Evolutionary conservation across 2,888 invertebrate genomes (phyloP), one percentile per base, ranked within the genome.

Genomic region (Micropterix aruncella): DNA sequence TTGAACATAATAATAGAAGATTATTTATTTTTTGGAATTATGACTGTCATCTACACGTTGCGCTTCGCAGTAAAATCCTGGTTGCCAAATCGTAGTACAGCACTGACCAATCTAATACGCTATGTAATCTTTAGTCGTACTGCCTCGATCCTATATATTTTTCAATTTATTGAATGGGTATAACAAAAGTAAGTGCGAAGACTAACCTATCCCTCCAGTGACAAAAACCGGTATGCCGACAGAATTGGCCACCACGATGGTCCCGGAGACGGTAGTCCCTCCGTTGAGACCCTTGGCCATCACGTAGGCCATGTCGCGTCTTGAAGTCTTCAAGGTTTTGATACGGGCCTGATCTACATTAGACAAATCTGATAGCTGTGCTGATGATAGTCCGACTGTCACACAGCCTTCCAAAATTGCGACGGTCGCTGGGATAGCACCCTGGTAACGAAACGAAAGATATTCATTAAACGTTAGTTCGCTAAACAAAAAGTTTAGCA

Each of bases 231-330:
- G 75, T 55, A 99, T 92, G 3, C 85, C 88, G 5, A 82, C 83
- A 50, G 77, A 67, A 48, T 87, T 75, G 1, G 96, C 89, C 4
- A 87, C 77, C 19, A 92, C 70, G 68, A 96, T 82, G 0, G 97
- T 99, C 0, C 88, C 94, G 0, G 95, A 87, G 1, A 99, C 97
- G 0, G 99, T 99, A 0, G 97, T 97, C 1, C 97, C 97, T 1
- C 96, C 95, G 56, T 80, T 80, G 17, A 77, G 58, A 42, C 70
- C 65, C 52, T 76, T 73, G n/a, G 83, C 79, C 12, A 85, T 54
- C 9, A 86, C 79, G 48, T 76, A 81, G 0, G 92, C 79, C 19
- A 95, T 68, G 67, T 96, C 94, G 50, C 94, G 72, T 7, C 91
- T 71, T 0, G 96, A 95, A 16, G 89, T 85, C 66, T 97, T 97